Evolutionary conservation across 2,888 invertebrate genomes (phyloP).

Genomic region (Nomada goodeniana): DNA sequence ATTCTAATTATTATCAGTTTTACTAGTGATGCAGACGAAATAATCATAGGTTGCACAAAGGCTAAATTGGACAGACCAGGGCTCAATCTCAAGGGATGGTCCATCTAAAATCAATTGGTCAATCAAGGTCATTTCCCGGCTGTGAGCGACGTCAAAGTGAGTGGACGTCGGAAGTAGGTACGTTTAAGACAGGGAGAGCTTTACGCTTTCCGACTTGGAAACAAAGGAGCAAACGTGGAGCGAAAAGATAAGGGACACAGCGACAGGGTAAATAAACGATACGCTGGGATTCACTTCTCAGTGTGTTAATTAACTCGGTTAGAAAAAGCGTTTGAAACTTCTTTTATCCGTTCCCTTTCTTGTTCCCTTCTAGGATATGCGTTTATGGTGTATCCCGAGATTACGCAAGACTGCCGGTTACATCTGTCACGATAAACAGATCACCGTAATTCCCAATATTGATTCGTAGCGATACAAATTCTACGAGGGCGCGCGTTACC

Average conservation of each 20-base stretch:
- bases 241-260: slow-evolving; percentile 8
- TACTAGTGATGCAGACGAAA: not conserved
- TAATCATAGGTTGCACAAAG: not conserved
- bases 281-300: slow-evolving; percentile 7
- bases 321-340: not conserved
- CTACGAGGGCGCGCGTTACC: slow-evolving; percentile 18
- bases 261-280: slow-evolving; percentile 4
- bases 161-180: not conserved
- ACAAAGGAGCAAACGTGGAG: slow-evolving; percentile 20
- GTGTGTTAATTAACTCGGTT: slow-evolving; percentile 8
- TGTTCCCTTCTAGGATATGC: not conserved
- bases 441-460: slow-evolving; percentile 36
- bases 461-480: not conserved
- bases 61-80: not conserved
- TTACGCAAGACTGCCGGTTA: not conserved
- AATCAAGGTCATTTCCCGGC: slow-evolving; percentile 10
- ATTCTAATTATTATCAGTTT: not conserved
- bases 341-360: not conserved
- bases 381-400: not conserved
- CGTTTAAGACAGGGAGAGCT: slow-evolving; percentile 12
- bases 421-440: slow-evolving; percentile 3
- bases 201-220: slow-evolving; percentile 17
- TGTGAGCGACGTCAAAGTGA: slow-evolving; percentile 19
- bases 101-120: slow-evolving; percentile 18
- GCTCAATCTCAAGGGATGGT: not conserved